A percentile compares a stretch with the other conserved stretches of the same genome.
Conservation (phyloP, 2,888 invertebrate species). For the Mactromeris polynyma region DNA sequence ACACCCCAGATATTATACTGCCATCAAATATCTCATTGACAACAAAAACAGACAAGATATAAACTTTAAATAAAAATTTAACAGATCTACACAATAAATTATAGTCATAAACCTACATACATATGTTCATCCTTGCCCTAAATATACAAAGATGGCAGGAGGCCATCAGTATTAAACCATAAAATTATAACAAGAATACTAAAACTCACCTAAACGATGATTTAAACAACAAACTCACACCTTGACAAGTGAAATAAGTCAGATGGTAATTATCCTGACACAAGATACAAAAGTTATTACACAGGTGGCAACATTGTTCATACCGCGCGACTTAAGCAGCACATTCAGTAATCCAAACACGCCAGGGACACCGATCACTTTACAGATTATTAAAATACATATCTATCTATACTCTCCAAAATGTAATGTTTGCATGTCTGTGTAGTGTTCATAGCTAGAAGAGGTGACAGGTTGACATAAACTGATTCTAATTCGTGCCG, state of each 20-base stretch:
- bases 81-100: not conserved
- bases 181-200: not conserved
- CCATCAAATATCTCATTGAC: too few species aligned
- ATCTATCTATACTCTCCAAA: not conserved
- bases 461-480: not conserved
- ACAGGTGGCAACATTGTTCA: not conserved
- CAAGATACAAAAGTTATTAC: not conserved
- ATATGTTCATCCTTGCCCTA: not conserved
- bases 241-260: not conserved
- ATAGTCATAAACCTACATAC: not conserved
- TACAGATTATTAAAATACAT: constrained; percentile 7
- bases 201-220: not conserved
- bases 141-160: not conserved
- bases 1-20: too few species aligned
- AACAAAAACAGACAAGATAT: not conserved
- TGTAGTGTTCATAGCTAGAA: not conserved
- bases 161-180: not conserved
- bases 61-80: not conserved
- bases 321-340: not conserved
- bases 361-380: not conserved
- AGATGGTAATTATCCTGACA: not conserved
- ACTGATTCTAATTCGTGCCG: not conserved
- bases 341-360: not conserved
- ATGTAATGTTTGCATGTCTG: constrained; percentile 5
- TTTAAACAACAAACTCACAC: not conserved